Conservation (phyloP, 2,888 invertebrate species). For the Drosophila lutescens region DNA sequence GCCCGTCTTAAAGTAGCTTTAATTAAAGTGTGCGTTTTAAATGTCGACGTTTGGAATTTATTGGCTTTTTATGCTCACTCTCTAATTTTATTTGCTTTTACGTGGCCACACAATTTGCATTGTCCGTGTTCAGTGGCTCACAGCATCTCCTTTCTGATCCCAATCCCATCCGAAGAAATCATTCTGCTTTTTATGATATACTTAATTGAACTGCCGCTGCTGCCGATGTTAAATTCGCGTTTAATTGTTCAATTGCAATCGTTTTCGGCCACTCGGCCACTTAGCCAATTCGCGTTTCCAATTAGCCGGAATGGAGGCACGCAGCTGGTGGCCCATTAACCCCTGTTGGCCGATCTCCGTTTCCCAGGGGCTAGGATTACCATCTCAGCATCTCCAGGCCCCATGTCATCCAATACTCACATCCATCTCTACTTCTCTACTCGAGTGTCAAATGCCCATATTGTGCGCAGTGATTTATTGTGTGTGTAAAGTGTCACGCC, state of each 20-base stretch:
- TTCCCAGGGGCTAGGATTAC: constrained; percentile 13
- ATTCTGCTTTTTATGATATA: constrained; percentile 15
- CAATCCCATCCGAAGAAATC: not conserved
- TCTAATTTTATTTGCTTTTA: constrained; percentile 39
- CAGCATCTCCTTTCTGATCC: not conserved
- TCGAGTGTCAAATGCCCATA: constrained; percentile 37
- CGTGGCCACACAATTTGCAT: constrained; percentile 37
- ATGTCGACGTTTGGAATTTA: constrained; percentile 77
- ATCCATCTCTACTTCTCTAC: constrained; percentile 16
- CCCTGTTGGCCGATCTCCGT: constrained; percentile 3
- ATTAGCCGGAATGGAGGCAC: constrained; percentile 30
- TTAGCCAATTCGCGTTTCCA: constrained; percentile 36
- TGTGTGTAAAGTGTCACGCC: constrained; percentile 76
- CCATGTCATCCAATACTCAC: constrained; percentile 33
- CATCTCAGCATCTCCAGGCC: not conserved
- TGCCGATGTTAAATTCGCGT: constrained; percentile 23
- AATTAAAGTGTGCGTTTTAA: constrained; percentile 79
- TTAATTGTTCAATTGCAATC: constrained; percentile 38
- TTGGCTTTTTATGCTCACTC: constrained; percentile 68
- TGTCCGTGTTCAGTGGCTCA: constrained; percentile 28
- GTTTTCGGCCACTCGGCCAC: constrained; percentile 7
- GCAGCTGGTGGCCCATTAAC: constrained; percentile 40
- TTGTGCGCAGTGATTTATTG: constrained; percentile 44
- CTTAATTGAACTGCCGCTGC: constrained; percentile 23
- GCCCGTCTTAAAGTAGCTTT: constrained; percentile 54